Base-by-base conservation (phyloP, 2,797 vertebrate genomes). In the Oceanodroma leucorhoa region DNA sequence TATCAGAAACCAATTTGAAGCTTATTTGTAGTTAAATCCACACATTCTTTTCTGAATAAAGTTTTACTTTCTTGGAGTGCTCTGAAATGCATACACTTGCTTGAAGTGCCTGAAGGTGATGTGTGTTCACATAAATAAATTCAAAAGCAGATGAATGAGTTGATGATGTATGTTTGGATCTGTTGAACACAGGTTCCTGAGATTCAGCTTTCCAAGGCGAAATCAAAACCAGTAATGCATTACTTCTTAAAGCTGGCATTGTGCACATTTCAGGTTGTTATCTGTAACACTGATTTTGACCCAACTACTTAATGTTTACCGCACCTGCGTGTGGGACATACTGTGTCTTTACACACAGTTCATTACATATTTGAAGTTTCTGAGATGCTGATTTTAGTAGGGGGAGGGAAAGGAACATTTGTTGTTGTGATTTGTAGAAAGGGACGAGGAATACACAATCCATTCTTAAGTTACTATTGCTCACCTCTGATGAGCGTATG, bases 251-350 rank as follows among this genome's bases (percentile, higher is more conserved):
- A 32, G 60, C 2, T 50, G 36, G 17, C 27, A 89, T 27, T 48
- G 11, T 72, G 43, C 48, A 9, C 3, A 0, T 80, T 72, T 61
- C n/a, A 69, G 51, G 75, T 53, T 58, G 41, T 58, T n/a, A 3
- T 24, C 61, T 0, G 1, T 57, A 34, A 43, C 19, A 24, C 17
- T 58, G 75, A 24, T 20, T 75, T 48, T 78, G 32, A 27, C 67
- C 40, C 66, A 46, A 0, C 7, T 41, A 5, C 11, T 22, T 43
- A 4, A 6, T 29, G 17, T 78, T 84, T 27, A 26, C 32, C 19
- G 8, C 51, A 29, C 6, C 7, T 1, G 0, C 1, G 1, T 22
- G 3, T 7, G 43, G 8, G 14, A 26, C 17, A 2, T 10, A 6
- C 20, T 8, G 20, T 48, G 41, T 43, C 62, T 51, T 62, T 29